These are phyloP conservation scores for Alaudala cheleensis DNA, from an alignment of 2,113 vertebrate species.

Conservation along the genomic window DNA sequence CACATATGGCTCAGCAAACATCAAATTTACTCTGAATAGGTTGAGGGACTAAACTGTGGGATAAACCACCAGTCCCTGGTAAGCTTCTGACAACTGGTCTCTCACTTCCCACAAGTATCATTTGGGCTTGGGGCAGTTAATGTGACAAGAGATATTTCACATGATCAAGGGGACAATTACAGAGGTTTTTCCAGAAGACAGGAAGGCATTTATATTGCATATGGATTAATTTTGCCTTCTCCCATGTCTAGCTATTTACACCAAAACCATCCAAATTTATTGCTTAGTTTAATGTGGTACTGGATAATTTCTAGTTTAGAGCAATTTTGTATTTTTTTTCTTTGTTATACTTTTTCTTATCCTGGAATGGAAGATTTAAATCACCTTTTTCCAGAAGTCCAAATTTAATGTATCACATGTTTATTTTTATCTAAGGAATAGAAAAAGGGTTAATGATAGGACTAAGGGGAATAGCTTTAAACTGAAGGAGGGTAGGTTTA, in stretches of 20 bases:
- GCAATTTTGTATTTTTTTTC: background rate
- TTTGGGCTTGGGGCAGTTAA: background rate
- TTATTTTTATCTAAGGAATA: background rate
- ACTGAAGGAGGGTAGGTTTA: background rate
- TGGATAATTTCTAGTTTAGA: background rate
- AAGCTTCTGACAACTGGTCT: background rate
- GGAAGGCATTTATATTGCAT: background rate
- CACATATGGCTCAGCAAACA: background rate
- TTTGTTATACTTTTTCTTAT: background rate
- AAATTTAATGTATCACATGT: background rate
- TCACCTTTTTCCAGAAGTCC: background rate
- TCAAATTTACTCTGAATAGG: fast-evolving
- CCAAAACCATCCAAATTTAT: background rate
- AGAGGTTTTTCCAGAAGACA: background rate
- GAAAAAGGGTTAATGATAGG: background rate
- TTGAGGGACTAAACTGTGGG: background rate
- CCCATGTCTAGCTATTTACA: background rate
- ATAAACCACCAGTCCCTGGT: background rate
- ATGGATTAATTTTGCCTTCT: background rate
- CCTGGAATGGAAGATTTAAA: background rate
- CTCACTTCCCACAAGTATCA: background rate
- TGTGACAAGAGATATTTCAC: background rate
- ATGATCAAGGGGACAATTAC: background rate
- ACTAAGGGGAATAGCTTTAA: background rate
- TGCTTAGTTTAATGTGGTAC: background rate